Evolutionary conservation across 2,797 vertebrate species (phyloP), one percentile per base, ranked within the genome.

Genomic region (Sparus aurata): DNA sequence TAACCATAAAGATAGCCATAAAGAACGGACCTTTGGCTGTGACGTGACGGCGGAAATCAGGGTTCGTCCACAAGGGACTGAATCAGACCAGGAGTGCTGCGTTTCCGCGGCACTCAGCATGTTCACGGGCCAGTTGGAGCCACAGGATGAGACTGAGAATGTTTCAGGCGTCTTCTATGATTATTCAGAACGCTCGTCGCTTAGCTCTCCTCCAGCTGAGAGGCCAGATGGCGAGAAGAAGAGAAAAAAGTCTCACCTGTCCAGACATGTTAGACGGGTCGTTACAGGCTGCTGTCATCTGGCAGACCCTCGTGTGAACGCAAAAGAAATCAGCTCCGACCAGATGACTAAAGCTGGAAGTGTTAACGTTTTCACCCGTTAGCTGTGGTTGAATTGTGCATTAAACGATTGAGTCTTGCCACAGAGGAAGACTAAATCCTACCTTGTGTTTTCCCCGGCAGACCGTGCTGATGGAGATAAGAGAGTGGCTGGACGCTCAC

Each of bases 401-500:
- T 25, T 55, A 1, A 30, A 16, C 9, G 34, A 38, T 2, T 12
- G 9, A 18, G 3, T 46, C 4, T 13, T 16, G 22, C 17, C 43
- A 18, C 55, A 49, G 6, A 60, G n/a, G 52, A 43, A 54, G 54
- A 43, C 52, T 69, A 11, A 70, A 34, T 2, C 10, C 17, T n/a
- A 2, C 7, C 45, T 64, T 60, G 43, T 91, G 49, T 67, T 71
- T 68, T 59, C 20, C 67, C 67, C 55, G 64, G 38, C 92, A 99
- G 98, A 95, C 92, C 13, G 94, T 96, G 10, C 93, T 99, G 6
- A 92, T 89, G 45, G 97, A 99, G 93, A 96, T 99, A 69, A 82
- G 91, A 10, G 91, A 95, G 79, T 99, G 98, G 98, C 89, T 99
- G 91, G 96, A 97, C 50, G 55, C 75, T 54, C 97, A 98, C 91